A percentile compares a stretch with the other conserved stretches of the same genome.
phyloP scores from a whole-genome alignment of 1,140 invertebrate species.

The Solen grandis region DNA sequence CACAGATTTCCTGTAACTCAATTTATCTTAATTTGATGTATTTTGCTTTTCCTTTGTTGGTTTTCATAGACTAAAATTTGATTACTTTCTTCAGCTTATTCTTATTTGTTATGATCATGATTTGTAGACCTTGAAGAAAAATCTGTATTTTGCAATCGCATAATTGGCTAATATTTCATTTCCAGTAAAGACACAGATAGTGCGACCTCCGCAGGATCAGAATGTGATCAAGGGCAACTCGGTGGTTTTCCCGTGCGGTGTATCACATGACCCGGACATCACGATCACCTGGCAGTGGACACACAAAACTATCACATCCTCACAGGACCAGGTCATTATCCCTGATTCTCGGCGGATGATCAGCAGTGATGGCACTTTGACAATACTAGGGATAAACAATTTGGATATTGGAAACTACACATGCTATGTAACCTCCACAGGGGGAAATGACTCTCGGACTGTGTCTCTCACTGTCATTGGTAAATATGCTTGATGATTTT shows the following conservation, averaged over 20 bases:
- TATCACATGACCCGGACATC: conserved; percentile 95
- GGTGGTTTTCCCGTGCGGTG: conserved; percentile 94
- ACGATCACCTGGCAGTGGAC: conserved; percentile 95
- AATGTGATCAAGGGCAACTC: conserved; percentile 91
- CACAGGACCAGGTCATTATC: conserved; percentile 36
- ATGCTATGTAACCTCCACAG: conserved; percentile 89
- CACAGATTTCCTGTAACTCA: too few relatives aligned
- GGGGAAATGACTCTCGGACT: conserved; percentile 94
- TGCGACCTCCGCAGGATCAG: conserved; percentile 94
- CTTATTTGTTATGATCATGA: too few relatives aligned
- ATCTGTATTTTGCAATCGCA: too few relatives aligned
- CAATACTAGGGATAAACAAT: conserved; percentile 81
- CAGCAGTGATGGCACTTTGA: conserved; percentile 80
- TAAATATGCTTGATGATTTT: too few relatives aligned
- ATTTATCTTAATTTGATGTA: too few relatives aligned
- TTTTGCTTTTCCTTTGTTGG: too few relatives aligned
- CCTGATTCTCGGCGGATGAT: conserved; percentile 62
- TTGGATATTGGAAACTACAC: conserved; percentile 82
- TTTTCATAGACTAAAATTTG: too few relatives aligned
- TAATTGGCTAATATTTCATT: conserved; percentile 45
- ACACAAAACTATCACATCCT: conserved; percentile 51
- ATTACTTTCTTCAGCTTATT: too few relatives aligned
- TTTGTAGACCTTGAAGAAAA: too few relatives aligned
- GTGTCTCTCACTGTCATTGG: conserved; percentile 83
- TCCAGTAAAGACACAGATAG: conserved; percentile 94